Evolutionary conservation across 2,797 vertebrate genomes (phyloP), one percentile per base, ranked within the genome.

Genomic region (Chromobotia macracanthus): DNA sequence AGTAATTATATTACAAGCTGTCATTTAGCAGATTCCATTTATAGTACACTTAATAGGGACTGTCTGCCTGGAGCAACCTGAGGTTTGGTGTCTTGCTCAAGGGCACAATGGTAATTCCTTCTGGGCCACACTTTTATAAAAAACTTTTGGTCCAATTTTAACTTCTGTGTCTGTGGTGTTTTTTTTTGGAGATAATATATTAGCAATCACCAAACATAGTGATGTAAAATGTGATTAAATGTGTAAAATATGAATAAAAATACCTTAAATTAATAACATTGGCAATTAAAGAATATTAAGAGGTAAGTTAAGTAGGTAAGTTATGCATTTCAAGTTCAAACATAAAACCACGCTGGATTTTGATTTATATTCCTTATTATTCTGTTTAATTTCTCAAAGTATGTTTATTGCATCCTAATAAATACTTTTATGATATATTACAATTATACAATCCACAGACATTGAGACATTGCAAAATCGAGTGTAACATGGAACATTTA

Each of bases 391-490:
- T 66, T 58, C 6, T 55, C 48, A 21, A 25, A 25, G 10, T 35
- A 9, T 8, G 9, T 31, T 10, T 18, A n/a, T 19, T 21, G 63
- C 51, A 56, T 38, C 15, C 63, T 44, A 12, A 31, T 50, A 41
- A 77, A 67, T 21, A 13, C 1, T 13, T 3, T 15, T 46, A 11
- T 13, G 68, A 66, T 48, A 35, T 16, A 3, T 65, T 23, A 38
- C 5, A 25, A 72, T 31, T 66, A 19, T 58, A 56, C 1, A 1
- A 55, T 61, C 9, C 44, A 58, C 23, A 68, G 21, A 41, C 69
- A 73, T 72, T 60, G 55, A 25, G 10, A 23, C 16, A n/a, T 63
- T 78, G 69, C 35, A 64, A 35, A 79, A 46, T 68, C 75, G 41
- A 58, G 64, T 28, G 31, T 31, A 15, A 75, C 18, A 75, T 51